These are phyloP conservation scores for Drosophila asahinai DNA, from an alignment of 1,140 invertebrate genomes.

Conservation along the genomic window DNA sequence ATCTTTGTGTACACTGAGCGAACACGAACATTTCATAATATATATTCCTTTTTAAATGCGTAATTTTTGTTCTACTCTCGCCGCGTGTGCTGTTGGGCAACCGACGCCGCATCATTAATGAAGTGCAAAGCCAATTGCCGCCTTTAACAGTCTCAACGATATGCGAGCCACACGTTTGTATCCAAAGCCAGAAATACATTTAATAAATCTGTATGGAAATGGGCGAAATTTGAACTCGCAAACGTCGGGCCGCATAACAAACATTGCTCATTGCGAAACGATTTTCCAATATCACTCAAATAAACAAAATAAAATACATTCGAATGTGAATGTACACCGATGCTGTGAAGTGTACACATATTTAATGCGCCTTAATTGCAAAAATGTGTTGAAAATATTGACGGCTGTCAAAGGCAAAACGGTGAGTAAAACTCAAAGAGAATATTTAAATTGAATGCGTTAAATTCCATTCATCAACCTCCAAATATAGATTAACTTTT, in stretches of 20 bases:
- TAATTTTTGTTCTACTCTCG: constrained; percentile 12
- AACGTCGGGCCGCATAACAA: constrained; percentile 21
- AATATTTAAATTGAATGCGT: not conserved
- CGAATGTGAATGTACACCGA: constrained; percentile 10
- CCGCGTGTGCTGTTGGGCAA: constrained; percentile 22
- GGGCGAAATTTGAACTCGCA: constrained; percentile 56
- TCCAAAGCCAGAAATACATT: not conserved
- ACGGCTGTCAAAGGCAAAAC: constrained; percentile 26
- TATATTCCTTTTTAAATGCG: constrained; percentile 40
- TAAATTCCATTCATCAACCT: not conserved
- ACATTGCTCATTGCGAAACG: constrained; percentile 46
- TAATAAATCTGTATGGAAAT: constrained; percentile 18
- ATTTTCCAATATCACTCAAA: constrained; percentile 60
- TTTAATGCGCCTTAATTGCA: constrained; percentile 65
- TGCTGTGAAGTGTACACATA: constrained; percentile 16
- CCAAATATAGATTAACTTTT: not conserved
- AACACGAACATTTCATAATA: constrained; percentile 8
- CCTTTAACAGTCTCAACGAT: constrained; percentile 38
- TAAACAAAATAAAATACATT: constrained; percentile 54
- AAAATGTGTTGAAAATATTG: constrained; percentile 45
- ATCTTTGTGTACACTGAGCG: constrained; percentile 12
- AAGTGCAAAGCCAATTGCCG: constrained; percentile 77
- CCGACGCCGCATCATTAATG: constrained; percentile 55
- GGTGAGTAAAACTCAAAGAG: not conserved
- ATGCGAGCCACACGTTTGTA: constrained; percentile 13